Percentiles rank a stretch among this genome's conserved stretches.
Evolutionary conservation across 2,113 vertebrate genomes (phyloP).

Genomic region (Nibea coibor): DNA sequence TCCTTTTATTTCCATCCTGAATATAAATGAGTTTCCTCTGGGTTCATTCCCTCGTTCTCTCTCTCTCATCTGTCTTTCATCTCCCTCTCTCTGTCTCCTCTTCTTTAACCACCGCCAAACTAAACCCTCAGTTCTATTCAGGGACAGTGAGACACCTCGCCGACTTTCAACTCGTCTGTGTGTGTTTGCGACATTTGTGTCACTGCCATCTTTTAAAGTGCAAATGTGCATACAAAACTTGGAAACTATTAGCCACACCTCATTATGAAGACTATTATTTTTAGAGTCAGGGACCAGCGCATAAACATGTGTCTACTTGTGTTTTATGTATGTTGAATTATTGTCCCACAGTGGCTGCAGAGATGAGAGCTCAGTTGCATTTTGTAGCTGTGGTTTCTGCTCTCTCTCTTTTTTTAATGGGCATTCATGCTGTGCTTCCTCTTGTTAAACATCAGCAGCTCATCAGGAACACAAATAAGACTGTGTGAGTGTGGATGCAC

Average conservation of each 20-base stretch:
- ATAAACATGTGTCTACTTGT: conserved; percentile 11
- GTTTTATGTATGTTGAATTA: conserved; percentile 37
- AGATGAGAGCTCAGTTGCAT: conserved; percentile 24
- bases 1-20: conserved; percentile 66
- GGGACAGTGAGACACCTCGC: conserved; percentile 49
- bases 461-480: conserved; percentile 48
- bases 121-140: conserved; percentile 39
- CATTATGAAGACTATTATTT: conserved; percentile 56
- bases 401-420: conserved; percentile 43
- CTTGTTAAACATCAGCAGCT: conserved; percentile 61
- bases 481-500: conserved; percentile 3
- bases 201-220: conserved; percentile 54
- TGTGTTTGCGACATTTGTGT: conserved; percentile 26
- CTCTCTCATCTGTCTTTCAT: conserved; percentile 60
- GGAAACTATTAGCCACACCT: conserved; percentile 38
- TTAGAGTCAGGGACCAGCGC: conserved; percentile 29
- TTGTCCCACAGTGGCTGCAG: conserved; percentile 31
- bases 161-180: conserved; percentile 22
- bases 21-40: conserved; percentile 64
- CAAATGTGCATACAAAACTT: conserved; percentile 45
- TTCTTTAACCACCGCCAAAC: conserved; percentile 50
- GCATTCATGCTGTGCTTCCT: conserved; percentile 51
- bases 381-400: conserved; percentile 32
- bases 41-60: conserved; percentile 40
- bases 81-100: conserved; percentile 30